Conservation (phyloP, 2,888 invertebrate genomes). For the Gerris lacustris region DNA sequence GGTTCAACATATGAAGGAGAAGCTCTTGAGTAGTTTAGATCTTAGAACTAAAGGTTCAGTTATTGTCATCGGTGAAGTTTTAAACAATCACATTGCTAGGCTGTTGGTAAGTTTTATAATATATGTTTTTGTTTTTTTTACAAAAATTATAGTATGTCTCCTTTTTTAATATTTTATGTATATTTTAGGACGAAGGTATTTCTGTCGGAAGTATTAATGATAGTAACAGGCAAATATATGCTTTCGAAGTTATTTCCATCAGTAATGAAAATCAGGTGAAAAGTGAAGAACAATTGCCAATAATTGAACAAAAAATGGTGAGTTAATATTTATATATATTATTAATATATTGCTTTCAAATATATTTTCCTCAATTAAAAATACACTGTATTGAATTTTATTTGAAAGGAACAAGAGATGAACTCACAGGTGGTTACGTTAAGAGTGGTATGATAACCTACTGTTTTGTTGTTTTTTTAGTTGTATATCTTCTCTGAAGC, state of each 20-base stretch:
- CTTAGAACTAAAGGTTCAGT: slow-evolving; percentile 28
- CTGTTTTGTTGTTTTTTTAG: no score
- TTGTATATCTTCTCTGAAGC: no score
- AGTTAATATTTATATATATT: neutral
- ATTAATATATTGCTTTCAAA: neutral
- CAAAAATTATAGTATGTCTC: no score
- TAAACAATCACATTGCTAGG: slow-evolving; percentile 47
- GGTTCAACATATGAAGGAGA: slow-evolving; percentile 43
- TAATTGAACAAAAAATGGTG: neutral
- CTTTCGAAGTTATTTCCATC: neutral
- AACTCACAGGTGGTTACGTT: no score
- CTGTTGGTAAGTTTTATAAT: slow-evolving; percentile 40
- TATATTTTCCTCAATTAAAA: neutral
- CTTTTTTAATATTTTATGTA: no score
- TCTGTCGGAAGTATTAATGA: neutral
- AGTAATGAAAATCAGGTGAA: neutral
- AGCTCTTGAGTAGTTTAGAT: slow-evolving; percentile 37
- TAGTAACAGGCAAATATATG: neutral
- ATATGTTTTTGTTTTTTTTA: no score
- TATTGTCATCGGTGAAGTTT: slow-evolving; percentile 46
- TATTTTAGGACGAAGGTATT: slow-evolving; percentile 6
- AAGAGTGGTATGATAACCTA: no score
- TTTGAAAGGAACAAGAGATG: no score
- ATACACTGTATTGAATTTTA: no score
- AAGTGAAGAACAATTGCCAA: neutral